phyloP scores from a whole-genome alignment of 2,797 vertebrate genomes.

The Epinephelus coioides region DNA sequence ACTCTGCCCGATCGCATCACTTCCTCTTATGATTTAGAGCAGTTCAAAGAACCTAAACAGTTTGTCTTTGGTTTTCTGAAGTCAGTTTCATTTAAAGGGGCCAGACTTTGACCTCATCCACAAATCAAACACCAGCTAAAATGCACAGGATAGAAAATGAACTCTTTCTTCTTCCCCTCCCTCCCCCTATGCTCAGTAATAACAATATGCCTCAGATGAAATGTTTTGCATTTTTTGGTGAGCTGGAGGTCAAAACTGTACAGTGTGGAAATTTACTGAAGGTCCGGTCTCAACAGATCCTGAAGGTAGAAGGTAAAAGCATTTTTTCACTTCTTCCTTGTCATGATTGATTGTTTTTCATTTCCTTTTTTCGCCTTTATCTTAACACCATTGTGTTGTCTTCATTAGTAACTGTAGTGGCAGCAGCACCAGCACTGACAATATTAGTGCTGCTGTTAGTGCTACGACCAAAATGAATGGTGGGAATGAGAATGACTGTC shows the following conservation, averaged over 20 bases:
- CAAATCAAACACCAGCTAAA: constrained; percentile 43
- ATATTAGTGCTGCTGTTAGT: neutral
- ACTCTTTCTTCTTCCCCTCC: neutral
- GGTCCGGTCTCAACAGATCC: constrained; percentile 52
- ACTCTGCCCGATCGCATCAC: neutral
- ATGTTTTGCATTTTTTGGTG: constrained; percentile 42
- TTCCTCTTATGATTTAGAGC: constrained; percentile 34
- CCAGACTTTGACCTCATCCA: too few relatives aligned
- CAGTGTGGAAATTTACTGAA: constrained; percentile 49
- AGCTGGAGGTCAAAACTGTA: too few relatives aligned
- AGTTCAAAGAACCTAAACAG: constrained; percentile 7
- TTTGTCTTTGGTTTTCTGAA: neutral
- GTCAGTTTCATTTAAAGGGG: constrained; percentile 41
- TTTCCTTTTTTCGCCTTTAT: neutral
- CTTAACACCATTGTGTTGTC: neutral
- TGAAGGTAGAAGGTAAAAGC: constrained; percentile 7
- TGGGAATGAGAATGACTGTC: neutral
- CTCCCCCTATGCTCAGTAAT: constrained; percentile 17
- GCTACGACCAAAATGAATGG: neutral
- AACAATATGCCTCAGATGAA: constrained; percentile 38
- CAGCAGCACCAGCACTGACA: neutral
- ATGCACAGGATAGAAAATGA: constrained; percentile 20
- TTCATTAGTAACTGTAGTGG: neutral
- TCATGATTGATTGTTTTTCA: neutral
- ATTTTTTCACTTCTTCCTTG: neutral